Evolutionary conservation across 2,888 invertebrate species (phyloP), one percentile per base, ranked within the genome.

Genomic region (Perithous albicinctus): DNA sequence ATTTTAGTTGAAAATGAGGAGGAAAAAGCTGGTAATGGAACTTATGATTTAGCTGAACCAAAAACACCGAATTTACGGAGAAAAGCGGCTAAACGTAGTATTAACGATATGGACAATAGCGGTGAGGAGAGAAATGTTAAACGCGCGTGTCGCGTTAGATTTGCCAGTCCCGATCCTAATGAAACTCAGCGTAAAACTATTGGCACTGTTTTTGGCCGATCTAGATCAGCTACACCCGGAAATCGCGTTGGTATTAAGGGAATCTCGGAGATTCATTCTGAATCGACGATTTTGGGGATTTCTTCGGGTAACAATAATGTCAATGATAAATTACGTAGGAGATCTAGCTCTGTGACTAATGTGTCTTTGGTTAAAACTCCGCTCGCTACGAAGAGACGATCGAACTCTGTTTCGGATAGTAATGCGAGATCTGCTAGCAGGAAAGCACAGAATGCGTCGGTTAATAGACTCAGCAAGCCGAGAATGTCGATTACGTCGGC

Each of bases 401-500:
- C 87, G 0, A 82, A 67, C 48, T 84, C 87, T 7, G 54, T 82
- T 6, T 69, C 84, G 10, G 80, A 85, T 26, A 23, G 61, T 0
- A 66, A 88, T 29, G 89, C 82, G 10, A 93, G 93, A 84, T 84
- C 83, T 4, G 77, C 67, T 3, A 69, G 41, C 18, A 89, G 89
- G 18, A 91, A 78, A 15, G 83, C 91, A 1, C 88, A 91, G 86
- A 90, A 90, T 86, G 89, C 88, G 15, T 93, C 93, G 0, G 92
- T 91, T 0, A 91, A 91, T 80, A 88, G 93, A 5, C 91, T 93
- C 48, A 92, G 93, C 15, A 89, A 93, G 0, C 92, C 93, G 0
- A 90, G 93, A 85, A 91, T 93, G 5, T 81, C 86, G 6, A 35
- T 83, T 5, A 51, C 61, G 12, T 83, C 86, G 5, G 80, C 78